Base-by-base conservation (phyloP, 2,113 vertebrate species). In the Pitta sordida region DNA sequence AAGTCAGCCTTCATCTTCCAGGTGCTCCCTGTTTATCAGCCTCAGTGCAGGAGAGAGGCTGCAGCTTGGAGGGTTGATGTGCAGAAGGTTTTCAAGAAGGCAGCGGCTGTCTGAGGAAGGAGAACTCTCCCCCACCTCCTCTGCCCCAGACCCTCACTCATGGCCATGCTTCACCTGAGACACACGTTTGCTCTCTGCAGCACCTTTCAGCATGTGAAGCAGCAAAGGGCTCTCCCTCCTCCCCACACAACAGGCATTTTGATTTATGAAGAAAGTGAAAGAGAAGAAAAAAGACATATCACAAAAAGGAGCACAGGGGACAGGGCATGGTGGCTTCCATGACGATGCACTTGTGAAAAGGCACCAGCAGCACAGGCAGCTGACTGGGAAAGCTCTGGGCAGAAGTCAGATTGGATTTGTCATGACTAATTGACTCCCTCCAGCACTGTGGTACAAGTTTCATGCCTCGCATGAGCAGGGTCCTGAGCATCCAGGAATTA, bases 371-470 rank as follows among this genome's bases (percentile, higher is more conserved):
- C n/a, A 27, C 14, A 16, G 30, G 44, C 34, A 70, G 58, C 53
- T 48, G 65, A 34, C 36, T 30, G 82, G 80, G 46, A 83, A 65
- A 79, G 56, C 88, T 78, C 85, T 2, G 8, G 59, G 82, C 81
- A 70, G 11, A 20, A 83, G 62, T 43, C 1, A 0, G 64, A 51
- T 70, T 64, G 64, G 49, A 91, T 91, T 82, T 78, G 51, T 68
- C 59, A 39, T 22, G 71, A 88, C 73, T 88, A 84, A 93, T 84
- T 91, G 95, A 88, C 71, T 91, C 82, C 71, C 80, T 55, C 60
- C 62, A 27, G 49, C 84, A 53, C 60, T 6, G 21, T 5, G 5
- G 78, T 29, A 13, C 76, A 65, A 69, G 75, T 59, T 86, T 70
- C 89, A 80, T 0, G 15, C 23, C 10, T 62, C 11, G 22, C 8